phyloP scores from a whole-genome alignment of 1,140 invertebrate species.

The Caligus rogercresseyi region DNA sequence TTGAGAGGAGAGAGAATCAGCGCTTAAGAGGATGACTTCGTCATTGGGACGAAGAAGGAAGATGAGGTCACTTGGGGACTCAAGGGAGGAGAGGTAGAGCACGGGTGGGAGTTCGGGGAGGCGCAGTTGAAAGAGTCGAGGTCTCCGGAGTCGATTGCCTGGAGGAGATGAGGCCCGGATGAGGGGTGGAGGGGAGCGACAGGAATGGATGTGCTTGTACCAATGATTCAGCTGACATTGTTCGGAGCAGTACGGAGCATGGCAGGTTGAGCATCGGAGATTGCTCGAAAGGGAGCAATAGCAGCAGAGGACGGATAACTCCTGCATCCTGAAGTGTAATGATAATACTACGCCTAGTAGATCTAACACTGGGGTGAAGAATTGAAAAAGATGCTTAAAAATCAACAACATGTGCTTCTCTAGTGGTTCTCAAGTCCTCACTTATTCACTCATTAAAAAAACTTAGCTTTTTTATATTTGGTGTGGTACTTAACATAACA shows the following conservation, averaged over 20 bases:
- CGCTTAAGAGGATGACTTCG: not conserved
- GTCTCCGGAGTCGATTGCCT: not conserved
- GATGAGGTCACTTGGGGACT: not conserved
- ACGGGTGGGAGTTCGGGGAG: not conserved
- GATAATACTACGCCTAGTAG: no score
- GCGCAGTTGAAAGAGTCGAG: not conserved
- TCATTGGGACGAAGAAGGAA: not conserved
- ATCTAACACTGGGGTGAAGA: no score
- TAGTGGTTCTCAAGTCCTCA: no score
- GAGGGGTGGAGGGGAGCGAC: slow-evolving; percentile 1
- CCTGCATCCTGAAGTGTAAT: no score
- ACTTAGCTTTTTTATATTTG: no score
- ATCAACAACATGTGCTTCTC: no score
- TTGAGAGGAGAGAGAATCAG: not conserved
- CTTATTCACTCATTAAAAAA: no score
- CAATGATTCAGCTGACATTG: not conserved
- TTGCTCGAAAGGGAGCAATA: not conserved
- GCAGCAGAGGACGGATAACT: no score
- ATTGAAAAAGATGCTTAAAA: no score
- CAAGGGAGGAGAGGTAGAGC: not conserved
- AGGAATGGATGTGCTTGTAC: not conserved
- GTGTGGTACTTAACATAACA: no score
- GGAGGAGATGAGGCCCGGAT: not conserved
- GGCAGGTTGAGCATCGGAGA: not conserved
- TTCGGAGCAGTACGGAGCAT: not conserved